phyloP scores from a whole-genome alignment of 2,113 vertebrate species.

The Lasiurus cinereus region DNA sequence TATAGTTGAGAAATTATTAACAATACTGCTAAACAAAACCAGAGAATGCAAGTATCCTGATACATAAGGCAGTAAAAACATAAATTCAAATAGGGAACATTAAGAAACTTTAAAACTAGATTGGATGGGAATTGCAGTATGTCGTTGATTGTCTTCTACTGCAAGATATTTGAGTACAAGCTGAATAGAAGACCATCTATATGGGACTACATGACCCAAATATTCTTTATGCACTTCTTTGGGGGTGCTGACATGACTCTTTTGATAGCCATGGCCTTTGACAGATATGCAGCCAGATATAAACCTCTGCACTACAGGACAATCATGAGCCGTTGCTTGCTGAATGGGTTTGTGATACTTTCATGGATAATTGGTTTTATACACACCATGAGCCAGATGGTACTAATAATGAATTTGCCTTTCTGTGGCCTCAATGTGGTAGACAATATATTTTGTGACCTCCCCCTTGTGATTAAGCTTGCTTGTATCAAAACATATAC shows the following conservation, averaged over 20 bases:
- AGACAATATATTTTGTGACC: conserved; percentile 77
- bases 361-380: too few relatives aligned
- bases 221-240: too few relatives aligned
- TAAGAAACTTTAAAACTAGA: neutral
- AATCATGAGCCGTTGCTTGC: too few relatives aligned
- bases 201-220: too few relatives aligned
- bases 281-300: too few relatives aligned
- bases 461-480: conserved; percentile 76
- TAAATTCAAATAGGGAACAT: neutral
- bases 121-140: neutral
- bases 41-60: neutral
- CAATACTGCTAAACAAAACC: neutral
- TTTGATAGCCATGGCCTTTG: too few relatives aligned
- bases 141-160: neutral
- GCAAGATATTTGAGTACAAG: neutral
- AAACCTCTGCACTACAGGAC: too few relatives aligned
- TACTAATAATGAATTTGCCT: conserved; percentile 64
- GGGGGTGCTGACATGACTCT: too few relatives aligned
- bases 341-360: too few relatives aligned
- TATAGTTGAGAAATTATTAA: neutral
- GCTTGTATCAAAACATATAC: conserved; percentile 70
- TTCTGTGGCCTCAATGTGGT: conserved; percentile 66
- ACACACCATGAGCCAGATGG: conserved; percentile 74
- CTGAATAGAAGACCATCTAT: too few relatives aligned
- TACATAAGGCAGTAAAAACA: neutral